Evolutionary conservation across 2,888 invertebrate genomes (phyloP), one percentile per base, ranked within the genome.

Genomic region (Listrodromus nycthemerus): DNA sequence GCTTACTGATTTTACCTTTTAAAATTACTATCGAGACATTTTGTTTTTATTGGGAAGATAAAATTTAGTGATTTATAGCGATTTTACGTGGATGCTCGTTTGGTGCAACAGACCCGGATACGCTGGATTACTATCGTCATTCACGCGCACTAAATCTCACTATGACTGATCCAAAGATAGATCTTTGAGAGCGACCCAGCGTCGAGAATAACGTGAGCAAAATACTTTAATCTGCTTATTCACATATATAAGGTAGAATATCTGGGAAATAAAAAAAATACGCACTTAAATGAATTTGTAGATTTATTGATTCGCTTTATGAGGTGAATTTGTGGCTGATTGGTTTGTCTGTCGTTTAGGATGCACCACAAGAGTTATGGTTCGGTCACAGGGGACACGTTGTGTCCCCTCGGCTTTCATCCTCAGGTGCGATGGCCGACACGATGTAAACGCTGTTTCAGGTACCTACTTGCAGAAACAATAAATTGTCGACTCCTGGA

Each of bases 341-440:
- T 21, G 41, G 30, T 71, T 37, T 2, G 61, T 75, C 1, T 50
- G 52, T 61, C 69, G 24, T 81, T 78, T 76, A 92, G 89, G 86
- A 96, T 96, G 96, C 96, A 96, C 94, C 96, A 96, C 93, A 93
- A 86, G 69, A 80, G 96, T 92, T 96, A 96, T 93, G 96, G 96
- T 58, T 94, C 96, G 92, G 96, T 96, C 92, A 97, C 97, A 94
- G 97, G 97, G 90, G 98, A 98, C 94, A 97, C 98, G 86, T 94
- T 98, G 89, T 98, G 98, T 93, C 98, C 98, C 85, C 94, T 98
- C 92, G 98, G 98, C 65, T 98, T 98, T 94, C 98, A 98, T 94
- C 98, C 98, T 83, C 98, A 98, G 94, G 97, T 98, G 89, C 96
- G 98, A 91, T 98, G 98, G 97, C 98, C 98, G 69, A 98, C 98